Evolutionary conservation across 2,888 invertebrate species (phyloP), one percentile per base, ranked within the genome.

Genomic region (Lottia scabra): DNA sequence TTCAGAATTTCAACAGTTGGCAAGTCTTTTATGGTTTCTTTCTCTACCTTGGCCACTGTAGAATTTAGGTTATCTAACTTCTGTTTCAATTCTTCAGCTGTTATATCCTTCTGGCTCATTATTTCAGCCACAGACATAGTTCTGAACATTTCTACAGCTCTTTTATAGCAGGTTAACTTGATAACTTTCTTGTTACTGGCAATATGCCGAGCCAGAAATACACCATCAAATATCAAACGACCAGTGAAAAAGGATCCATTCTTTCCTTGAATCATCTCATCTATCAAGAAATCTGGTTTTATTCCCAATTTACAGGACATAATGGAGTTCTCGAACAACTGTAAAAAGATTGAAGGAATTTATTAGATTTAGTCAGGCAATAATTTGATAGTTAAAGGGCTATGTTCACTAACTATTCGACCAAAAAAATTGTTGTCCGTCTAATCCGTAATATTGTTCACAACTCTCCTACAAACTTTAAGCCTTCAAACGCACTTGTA

Each of bases 111-210:
- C 30, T 80, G 77, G 68, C 73, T 73, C 66, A 80, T 79, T 16
- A 85, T 83, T 30, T 83, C 81, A 15, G 78, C 77, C n/a, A 84
- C 82, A n/a, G 79, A 79, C 48, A 80, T 78, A 5, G 78, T 74
- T 48, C 75, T 70, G 67, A 84, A 76, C 8, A 82, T 69, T 46
- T 83, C 75, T 15, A 84, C 68, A 12, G 81, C 83, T 67, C 83
- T 83, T 56, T 80, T 73, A 72, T 81, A 85, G 23, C 82, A 80
- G n/a, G 82, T 79, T 56, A 80, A 80, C 65, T 84, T 85, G 5
- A 84, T 75, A 23, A 83, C 83, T 63, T 82, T 84, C 70, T 84
- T 85, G 75, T 79, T 83, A 23, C 80, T 78, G 3, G 78, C 79
- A 1, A 84, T 79, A 30, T 80, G 76, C 10, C 84, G 66, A 0